Evolutionary conservation across 2,888 invertebrate genomes (phyloP).

Genomic region (Acheta domesticus): DNA sequence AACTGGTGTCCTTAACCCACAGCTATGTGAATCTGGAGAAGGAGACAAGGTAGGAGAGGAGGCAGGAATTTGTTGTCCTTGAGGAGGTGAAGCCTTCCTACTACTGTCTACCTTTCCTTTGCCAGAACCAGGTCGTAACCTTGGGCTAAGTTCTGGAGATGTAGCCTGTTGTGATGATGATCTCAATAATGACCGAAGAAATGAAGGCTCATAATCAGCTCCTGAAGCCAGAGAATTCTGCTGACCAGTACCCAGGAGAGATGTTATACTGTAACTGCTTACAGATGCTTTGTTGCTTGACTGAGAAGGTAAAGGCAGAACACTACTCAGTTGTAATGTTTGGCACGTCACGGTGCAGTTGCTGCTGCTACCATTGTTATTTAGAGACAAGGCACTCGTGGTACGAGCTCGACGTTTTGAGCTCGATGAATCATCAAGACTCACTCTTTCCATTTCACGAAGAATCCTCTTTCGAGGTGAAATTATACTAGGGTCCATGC

Average conservation of each 20-base stretch:
- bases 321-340: constrained; percentile 39
- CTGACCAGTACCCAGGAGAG: constrained; percentile 57
- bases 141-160: constrained; percentile 52
- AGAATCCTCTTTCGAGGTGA: constrained; percentile 80
- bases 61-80: constrained; percentile 25
- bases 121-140: constrained; percentile 47
- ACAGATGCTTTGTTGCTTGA: constrained; percentile 46
- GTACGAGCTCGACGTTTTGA: constrained; percentile 49
- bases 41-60: constrained; percentile 34
- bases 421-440: constrained; percentile 62
- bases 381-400: constrained; percentile 38
- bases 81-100: constrained; percentile 33
- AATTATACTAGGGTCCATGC: constrained; percentile 57
- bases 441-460: constrained; percentile 75
- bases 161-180: constrained; percentile 45
- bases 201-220: constrained; percentile 41
- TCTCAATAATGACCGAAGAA: constrained; percentile 47
- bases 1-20: constrained; percentile 32
- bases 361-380: constrained; percentile 42
- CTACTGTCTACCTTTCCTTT: constrained; percentile 42
- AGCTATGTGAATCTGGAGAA: constrained; percentile 32
- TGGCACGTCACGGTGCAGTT: constrained; percentile 45
- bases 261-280: constrained; percentile 82
- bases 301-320: constrained; percentile 39
- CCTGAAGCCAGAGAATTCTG: constrained; percentile 24